Evolutionary conservation across 2,113 vertebrate species (phyloP).

Genomic region (Himantopus leucocephalus): DNA sequence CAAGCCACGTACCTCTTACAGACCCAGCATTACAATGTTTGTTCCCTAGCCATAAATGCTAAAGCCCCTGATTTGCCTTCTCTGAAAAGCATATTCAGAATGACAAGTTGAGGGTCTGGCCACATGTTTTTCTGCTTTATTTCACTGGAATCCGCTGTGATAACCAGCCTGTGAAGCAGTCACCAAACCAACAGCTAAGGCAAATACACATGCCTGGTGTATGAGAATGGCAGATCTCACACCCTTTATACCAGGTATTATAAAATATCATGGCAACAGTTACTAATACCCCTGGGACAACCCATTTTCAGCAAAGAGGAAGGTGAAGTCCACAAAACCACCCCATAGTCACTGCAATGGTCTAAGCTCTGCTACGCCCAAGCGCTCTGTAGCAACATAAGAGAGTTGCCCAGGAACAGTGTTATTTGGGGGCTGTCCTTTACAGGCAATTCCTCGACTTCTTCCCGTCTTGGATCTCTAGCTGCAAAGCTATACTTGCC

Average conservation of each 20-base stretch:
- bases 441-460: not conserved
- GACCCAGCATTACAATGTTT: not conserved
- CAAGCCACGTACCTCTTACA: not conserved
- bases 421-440: not conserved
- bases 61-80: not conserved
- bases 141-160: not conserved
- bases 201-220: rapidly evolving
- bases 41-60: not conserved
- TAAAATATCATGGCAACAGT: not conserved
- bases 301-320: not conserved
- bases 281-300: not conserved
- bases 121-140: not conserved
- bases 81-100: not conserved
- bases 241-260: not conserved
- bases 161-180: not conserved
- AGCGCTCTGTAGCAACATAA: not conserved
- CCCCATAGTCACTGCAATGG: not conserved
- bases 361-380: not conserved
- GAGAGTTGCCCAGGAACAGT: not conserved
- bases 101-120: not conserved
- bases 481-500: not conserved
- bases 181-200: not conserved
- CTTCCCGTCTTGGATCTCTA: not conserved
- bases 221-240: not conserved
- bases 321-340: not conserved